Percentiles rank a stretch among this genome's conserved stretches.
These are phyloP conservation scores for Rousettus leschenaultii DNA, from an alignment of 2,113 vertebrate genomes.

Conservation along the genomic window DNA sequence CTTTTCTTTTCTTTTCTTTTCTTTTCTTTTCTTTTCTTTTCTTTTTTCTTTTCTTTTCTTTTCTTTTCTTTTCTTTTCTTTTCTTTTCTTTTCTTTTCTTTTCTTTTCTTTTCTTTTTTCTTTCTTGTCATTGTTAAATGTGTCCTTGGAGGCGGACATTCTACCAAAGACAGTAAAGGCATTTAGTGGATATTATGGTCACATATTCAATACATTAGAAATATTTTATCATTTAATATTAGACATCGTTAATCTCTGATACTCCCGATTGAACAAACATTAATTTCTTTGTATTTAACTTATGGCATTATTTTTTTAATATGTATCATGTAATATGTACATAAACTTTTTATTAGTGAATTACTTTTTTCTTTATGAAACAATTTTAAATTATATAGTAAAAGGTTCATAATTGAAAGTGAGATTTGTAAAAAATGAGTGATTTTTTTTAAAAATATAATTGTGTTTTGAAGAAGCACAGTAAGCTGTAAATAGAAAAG, in stretches of 20 bases:
- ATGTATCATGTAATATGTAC: not conserved
- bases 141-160: not conserved
- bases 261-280: not conserved
- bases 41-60: no score
- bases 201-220: not conserved
- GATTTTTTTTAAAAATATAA: not conserved
- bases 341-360: not conserved
- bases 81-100: no score
- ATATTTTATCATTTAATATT: not conserved
- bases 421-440: not conserved
- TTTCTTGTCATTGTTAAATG: not conserved
- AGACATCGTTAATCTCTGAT: not conserved
- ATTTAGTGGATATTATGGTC: not conserved
- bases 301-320: not conserved
- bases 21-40: no score
- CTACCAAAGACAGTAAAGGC: not conserved
- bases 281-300: not conserved
- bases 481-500: not conserved
- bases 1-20: no score
- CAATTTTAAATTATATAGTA: not conserved
- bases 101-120: not conserved
- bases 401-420: not conserved
- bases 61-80: no score
- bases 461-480: conserved; percentile 9
- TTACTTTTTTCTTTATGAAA: not conserved